These are phyloP conservation scores for Erpetoichthys calabaricus DNA, from an alignment of 2,797 vertebrate species.

Conservation along the genomic window DNA sequence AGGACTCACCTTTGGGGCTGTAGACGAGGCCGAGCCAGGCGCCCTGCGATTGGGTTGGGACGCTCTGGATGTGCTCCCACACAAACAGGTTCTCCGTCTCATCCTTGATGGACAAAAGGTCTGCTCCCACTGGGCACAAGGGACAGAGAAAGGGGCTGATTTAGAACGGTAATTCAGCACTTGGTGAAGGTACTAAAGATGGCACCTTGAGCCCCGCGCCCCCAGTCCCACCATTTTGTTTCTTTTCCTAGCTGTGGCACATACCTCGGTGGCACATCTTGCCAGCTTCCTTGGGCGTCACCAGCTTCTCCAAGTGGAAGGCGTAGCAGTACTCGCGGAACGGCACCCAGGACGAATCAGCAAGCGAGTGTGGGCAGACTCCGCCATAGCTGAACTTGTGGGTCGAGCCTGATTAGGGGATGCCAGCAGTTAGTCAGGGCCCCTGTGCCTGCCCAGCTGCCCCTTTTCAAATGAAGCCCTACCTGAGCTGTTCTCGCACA, in stretches of 20 bases:
- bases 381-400: constrained; percentile 66
- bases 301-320: constrained; percentile 75
- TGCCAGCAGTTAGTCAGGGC: not conserved
- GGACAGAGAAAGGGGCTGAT: constrained; percentile 5
- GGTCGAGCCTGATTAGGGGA: constrained; percentile 8
- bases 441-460: not conserved
- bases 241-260: not conserved
- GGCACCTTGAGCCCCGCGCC: not conserved
- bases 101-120: constrained; percentile 77
- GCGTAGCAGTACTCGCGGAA: constrained; percentile 88
- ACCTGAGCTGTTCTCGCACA: constrained; percentile 70
- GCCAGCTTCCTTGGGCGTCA: constrained; percentile 69
- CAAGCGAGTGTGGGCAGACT: constrained; percentile 65
- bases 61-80: constrained; percentile 84
- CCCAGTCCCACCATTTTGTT: not conserved
- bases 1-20: constrained; percentile 57
- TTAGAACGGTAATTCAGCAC: no score
- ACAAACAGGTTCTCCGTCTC: constrained; percentile 85
- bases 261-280: constrained; percentile 71
- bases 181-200: not conserved
- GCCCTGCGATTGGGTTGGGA: constrained; percentile 63
- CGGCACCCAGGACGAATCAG: constrained; percentile 74
- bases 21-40: constrained; percentile 91
- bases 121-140: constrained; percentile 57
- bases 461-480: constrained; percentile 1